Evolutionary conservation across 2,888 invertebrate species (phyloP), one percentile per base, ranked within the genome.

Genomic region (Toxonevra muliebris): DNA sequence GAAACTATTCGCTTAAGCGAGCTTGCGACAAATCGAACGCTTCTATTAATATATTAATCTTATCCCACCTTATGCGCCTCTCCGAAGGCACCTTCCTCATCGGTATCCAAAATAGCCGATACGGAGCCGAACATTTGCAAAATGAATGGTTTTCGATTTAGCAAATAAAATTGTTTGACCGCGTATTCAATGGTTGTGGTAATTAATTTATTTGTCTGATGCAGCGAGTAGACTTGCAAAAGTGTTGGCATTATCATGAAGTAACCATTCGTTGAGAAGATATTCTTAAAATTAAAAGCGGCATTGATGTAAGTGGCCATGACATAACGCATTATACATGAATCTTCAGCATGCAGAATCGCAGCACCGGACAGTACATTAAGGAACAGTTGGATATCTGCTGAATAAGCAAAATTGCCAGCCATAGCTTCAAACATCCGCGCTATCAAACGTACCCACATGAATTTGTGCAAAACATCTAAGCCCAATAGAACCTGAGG

Each of bases 101-200:
- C 95, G 0, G 95, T 95, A 81, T 98, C 98, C 76, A 99, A 87
- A 81, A 98, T 95, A 1, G 97, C 95, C 0, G 98, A 98, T 0
- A 98, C 95, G 3, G 97, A 97, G 1, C 99, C 99, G 86, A 99
- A 98, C 97, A 98, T 97, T 89, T 98, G 98, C 62, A 99, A 87
- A 76, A 99, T 95, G 80, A 99, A 99, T 1, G 98, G 98, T 81
- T 98, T 98, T 61, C 99, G 89, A 82, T 99, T 99, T 84, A 99
- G 90, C 68, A 98, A 88, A 85, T 98, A 99, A 86, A 99, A 98
- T 82, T 99, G 98, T 80, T 98, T 97, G 13, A 98, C 98, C 0
- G 97, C 96, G 83, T 98, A 99, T 83, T 99, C 98, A 65, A 99
- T 95, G 0, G 98, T 97, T 0, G 96, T 93, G 7, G 95, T 96